Base-by-base conservation (phyloP, 1,140 invertebrate species). In the Diploscapter pachys region DNA sequence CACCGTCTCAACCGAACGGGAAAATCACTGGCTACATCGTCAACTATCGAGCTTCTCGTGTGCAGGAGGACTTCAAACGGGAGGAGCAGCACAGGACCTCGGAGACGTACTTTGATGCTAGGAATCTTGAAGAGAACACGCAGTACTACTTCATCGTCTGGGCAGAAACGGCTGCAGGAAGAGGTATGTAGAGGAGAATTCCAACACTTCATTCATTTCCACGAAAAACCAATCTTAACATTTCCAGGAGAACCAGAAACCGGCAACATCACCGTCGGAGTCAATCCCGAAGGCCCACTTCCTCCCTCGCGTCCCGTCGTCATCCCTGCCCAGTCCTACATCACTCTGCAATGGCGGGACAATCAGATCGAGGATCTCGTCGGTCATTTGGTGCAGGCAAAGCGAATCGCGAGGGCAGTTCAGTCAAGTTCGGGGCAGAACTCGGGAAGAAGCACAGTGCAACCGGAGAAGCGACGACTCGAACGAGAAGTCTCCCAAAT, bases 371-470 rank as follows among this genome's bases (percentile, higher is more conserved):
- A 62, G 93, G 93, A 3, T 90, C 92, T 98, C 77, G 87, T 92
- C 11, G 94, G 95, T 0, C 97, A 97, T 87, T 92, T 96, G 66
- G 92, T 98, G 72, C 95, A 98, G 88, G 92, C 91, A 5, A 90
- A 91, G 81, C 89, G 92, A 81, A 92, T 85, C n/a, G 70, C 76
- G 11, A 62, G 62, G 3, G 75, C 72, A 4, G 61, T 31, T 31
- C 31, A 31, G 31, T 1, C 31, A 1, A 31, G 1, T 31, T 31
- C 31, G 31, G 31, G 31, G 31, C 31, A 31, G 31, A 31, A 31
- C 1, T 59, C 57, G 1, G 57, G 13, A 2, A 59, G 2, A 59
- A 11, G 57, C 11, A 59, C 11, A 59, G 13, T 13, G 57, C 57
- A 11, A 11, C 11, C 57, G 57, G 57, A 72, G 52, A 63, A 64